Percentiles rank a stretch among this genome's conserved stretches.
phyloP scores from a whole-genome alignment of 2,888 invertebrate genomes.

The Drosophila sordidapex region DNA sequence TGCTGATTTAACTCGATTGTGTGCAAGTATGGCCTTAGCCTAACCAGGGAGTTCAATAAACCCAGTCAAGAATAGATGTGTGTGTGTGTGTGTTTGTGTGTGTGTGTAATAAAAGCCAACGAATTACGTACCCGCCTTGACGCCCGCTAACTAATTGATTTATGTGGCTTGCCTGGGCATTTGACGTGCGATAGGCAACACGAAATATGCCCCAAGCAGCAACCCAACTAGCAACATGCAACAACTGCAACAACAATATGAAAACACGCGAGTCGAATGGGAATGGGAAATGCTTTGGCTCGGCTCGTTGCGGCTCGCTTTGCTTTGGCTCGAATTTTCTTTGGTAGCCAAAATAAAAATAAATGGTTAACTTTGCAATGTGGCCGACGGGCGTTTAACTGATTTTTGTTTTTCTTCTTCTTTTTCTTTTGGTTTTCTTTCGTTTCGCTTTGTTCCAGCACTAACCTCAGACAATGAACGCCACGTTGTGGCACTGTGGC shows the following conservation, averaged over 20 bases:
- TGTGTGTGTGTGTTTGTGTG: not conserved
- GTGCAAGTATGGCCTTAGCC: not conserved
- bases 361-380: slow-evolving; percentile 35
- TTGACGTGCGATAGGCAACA: slow-evolving; percentile 66
- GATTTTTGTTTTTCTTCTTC: slow-evolving; percentile 41
- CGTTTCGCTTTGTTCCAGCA: slow-evolving; percentile 32
- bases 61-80: not conserved
- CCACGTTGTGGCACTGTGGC: slow-evolving; percentile 43
- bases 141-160: slow-evolving; percentile 63
- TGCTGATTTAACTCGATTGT: not conserved
- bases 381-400: slow-evolving; percentile 67
- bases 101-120: slow-evolving; percentile 23
- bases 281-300: slow-evolving; percentile 41
- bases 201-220: slow-evolving; percentile 58
- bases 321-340: slow-evolving; percentile 5
- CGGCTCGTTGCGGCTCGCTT: slow-evolving; percentile 1
- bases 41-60: slow-evolving; percentile 19
- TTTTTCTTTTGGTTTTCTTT: not conserved
- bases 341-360: slow-evolving; percentile 40
- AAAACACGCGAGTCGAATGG: slow-evolving; percentile 63
- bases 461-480: slow-evolving; percentile 67
- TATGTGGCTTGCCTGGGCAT: slow-evolving; percentile 57
- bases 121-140: slow-evolving; percentile 1
- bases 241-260: slow-evolving; percentile 23
- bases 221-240: slow-evolving; percentile 19